Base-by-base conservation (phyloP, 2,888 invertebrate genomes). In the Mesorhabditis sp. region DNA sequence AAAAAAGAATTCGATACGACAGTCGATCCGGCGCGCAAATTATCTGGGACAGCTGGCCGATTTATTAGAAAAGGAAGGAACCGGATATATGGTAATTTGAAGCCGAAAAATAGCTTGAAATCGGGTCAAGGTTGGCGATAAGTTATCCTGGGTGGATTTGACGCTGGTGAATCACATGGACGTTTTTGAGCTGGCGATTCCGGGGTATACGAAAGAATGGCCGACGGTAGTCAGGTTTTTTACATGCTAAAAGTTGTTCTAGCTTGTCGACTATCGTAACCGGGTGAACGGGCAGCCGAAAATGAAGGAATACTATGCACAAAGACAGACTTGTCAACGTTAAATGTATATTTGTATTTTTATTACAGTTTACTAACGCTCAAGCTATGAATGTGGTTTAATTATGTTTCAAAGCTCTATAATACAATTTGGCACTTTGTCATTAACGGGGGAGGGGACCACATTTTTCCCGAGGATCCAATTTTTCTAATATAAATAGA, bases 21-120 rank as follows among this genome's bases (percentile, higher is more conserved):
- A 2, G 10, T 50, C 58, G n/a, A 50, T 2, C 58, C 58, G 58
- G 58, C 58, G 2, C 58, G 58, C n/a, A 10, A n/a, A 50, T 50
- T 50, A 13, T 50, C n/a, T 50, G 10, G n/a, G 10, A n/a, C 7
- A 50, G n/a, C n/a, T 50, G 58, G n/a, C 10, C 58, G 58, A 50
- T n/a, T 13, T 50, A 13, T 50, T 50, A n/a, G 58, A 50, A n/a
- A 50, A 50, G 58, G 58, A 50, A 50, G 58, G 58, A 50, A 50
- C 58, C 58, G 58, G 58, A 50, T 50, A 50, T 50, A 13, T 50
- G 58, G 58, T 50, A 28, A 28, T 28, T 50, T 10, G 58, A n/a
- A 50, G 2, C n/a, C n/a, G 58, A 50, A 50, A 50, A 50, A 50
- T n/a, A 50, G n/a, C n/a, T 50, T n/a, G n/a, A 50, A 50, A 10